Conservation (phyloP, 2,888 invertebrate species). For the Caenorhabditis sp. region DNA sequence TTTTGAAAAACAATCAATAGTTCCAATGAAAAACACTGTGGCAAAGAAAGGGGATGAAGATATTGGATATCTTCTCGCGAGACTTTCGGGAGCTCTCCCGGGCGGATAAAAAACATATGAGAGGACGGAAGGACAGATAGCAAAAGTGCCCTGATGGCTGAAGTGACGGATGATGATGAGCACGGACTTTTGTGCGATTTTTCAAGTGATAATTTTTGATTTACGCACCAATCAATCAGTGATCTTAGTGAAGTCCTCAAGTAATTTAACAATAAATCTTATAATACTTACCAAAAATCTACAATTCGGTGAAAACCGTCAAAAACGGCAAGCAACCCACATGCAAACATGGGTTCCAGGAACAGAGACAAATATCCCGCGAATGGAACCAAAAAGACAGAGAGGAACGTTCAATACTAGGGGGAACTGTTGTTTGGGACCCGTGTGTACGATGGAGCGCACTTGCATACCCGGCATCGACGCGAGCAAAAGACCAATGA, state of each 20-base stretch:
- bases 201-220: conserved; percentile 1
- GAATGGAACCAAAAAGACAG: neutral
- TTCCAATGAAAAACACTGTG: conserved; percentile 9
- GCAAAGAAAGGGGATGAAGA: conserved; percentile 7
- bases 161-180: neutral
- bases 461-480: neutral
- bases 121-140: conserved; percentile 12
- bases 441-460: conserved; percentile 1
- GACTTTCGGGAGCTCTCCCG: conserved; percentile 33
- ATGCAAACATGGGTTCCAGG: neutral
- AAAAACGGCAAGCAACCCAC: neutral
- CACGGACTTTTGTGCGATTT: conserved; percentile 9
- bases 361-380: too few species aligned
- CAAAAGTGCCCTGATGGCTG: neutral
- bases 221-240: neutral
- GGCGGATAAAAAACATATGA: conserved; percentile 53
- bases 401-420: too few species aligned
- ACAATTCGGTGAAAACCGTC: neutral
- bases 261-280: too few species aligned
- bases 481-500: too few species aligned
- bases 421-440: too few species aligned
- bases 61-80: conserved; percentile 57
- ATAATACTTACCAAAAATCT: neutral
- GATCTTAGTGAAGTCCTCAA: neutral
- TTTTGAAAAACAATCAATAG: neutral